Base-by-base conservation (phyloP, 2,888 invertebrate genomes). In the Caenorhabditis angaria region DNA sequence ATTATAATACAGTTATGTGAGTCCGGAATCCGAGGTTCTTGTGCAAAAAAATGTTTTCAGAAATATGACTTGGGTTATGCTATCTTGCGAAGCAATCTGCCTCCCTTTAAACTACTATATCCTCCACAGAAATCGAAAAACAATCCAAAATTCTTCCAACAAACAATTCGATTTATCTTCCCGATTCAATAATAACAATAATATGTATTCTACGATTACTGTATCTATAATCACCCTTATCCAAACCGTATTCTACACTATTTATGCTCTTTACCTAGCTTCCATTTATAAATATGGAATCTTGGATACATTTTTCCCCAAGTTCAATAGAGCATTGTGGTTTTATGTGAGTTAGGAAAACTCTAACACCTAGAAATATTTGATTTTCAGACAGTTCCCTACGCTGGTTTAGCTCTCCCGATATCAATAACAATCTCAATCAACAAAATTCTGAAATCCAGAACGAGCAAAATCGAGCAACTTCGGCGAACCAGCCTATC, bases 221-320 rank as follows among this genome's bases (percentile, higher is more conserved):
- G 64, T 70, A 14, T 64, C 69, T 2, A 57, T 70, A n/a, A 60
- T 70, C 4, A 64, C 63, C 5, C 50, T 70, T 8, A 51, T 70
- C 4, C 69, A 70, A 47, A 64, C 61, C 12, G 35, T 61, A 6
- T 14, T 70, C 47, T 65, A 65, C 53, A 56, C 69, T 2, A 12
- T 65, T 28, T 61, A 70, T 27, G 60, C 60, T 2, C 18, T 41
- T 3, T 41, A 41, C 27, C 18, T 35, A 4, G n/a, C 50, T 6
- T 50, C 22, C 8, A 18, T 50, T 22, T 24, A 24, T 22, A 22
- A 50, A 4, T n/a, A 12, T 8, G 24, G 22, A 22, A 18, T 50
- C 5, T 8, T 24, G 4, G 50, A 50, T 4, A 2, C n/a, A 8
- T 18, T 24, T 22, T 22, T 24, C 3, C 22, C 22, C 22, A 24